Evolutionary conservation across 2,888 invertebrate genomes (phyloP), one percentile per base, ranked within the genome.

Genomic region (Loripinus fragilis): DNA sequence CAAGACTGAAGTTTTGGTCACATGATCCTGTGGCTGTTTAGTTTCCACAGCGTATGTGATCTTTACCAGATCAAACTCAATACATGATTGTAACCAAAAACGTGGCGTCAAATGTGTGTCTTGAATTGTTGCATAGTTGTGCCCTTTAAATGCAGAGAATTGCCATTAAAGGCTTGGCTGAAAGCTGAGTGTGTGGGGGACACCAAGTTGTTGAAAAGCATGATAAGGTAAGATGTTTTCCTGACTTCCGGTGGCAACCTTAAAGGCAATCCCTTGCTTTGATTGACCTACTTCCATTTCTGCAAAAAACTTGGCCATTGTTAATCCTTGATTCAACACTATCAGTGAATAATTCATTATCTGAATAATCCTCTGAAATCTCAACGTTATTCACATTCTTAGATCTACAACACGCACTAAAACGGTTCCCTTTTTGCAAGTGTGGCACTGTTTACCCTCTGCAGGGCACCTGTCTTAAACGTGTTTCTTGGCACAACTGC

Each of bases 191-290:
- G 68, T 48, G n/a, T 45, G 45, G 3, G 17, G 45, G 25, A 71
- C 52, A 71, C 55, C 60, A 71, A 65, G 42, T 30, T 33, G 33
- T 65, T 72, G 65, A 50, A 48, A 48, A 25, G 41, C 64, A 45
- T 28, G 45, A 35, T 25, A n/a, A n/a, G n/a, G n/a, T n/a, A n/a
- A n/a, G n/a, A n/a, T n/a, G n/a, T n/a, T n/a, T n/a, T n/a, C n/a
- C 67, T 68, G 23, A 74, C 50, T 33, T n/a, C n/a, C n/a, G n/a
- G n/a, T n/a, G n/a, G n/a, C n/a, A n/a, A n/a, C n/a, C n/a, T n/a
- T n/a, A n/a, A n/a, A n/a, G n/a, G n/a, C n/a, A n/a, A n/a, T n/a
- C n/a, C n/a, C n/a, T n/a, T n/a, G n/a, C n/a, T n/a, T n/a, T n/a
- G n/a, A n/a, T 55, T 25, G n/a, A 15, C n/a, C 28, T 55, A 15